Evolutionary conservation across 2,113 vertebrate species (phyloP).

Genomic region (Crotalus tigris): DNA sequence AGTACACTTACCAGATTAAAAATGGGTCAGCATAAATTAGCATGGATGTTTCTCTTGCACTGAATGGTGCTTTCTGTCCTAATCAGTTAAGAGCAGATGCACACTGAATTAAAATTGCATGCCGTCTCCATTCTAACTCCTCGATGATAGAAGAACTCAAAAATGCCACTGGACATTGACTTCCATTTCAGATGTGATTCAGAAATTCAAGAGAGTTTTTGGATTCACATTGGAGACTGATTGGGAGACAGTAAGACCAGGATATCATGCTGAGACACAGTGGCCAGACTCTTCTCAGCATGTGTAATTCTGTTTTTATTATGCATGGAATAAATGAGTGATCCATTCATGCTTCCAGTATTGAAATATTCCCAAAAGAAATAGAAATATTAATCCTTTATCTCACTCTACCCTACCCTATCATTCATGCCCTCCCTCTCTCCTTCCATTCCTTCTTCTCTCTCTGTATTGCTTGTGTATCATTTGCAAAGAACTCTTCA

Average conservation of each 20-base stretch:
- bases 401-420: background rate
- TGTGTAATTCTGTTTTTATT: background rate
- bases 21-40: slow-evolving; percentile 32
- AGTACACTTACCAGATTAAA: slow-evolving; percentile 41
- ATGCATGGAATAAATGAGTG: background rate
- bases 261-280: background rate
- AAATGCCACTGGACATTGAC: background rate
- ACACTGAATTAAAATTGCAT: background rate
- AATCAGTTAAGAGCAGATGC: background rate
- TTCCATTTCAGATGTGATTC: background rate
- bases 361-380: background rate
- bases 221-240: background rate
- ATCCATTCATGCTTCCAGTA: background rate
- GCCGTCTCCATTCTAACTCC: background rate
- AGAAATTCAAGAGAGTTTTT: background rate
- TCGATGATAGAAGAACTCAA: background rate
- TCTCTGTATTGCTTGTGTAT: background rate
- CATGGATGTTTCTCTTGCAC: slow-evolving; percentile 25
- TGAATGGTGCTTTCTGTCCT: background rate
- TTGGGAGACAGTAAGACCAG: background rate
- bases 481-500: background rate
- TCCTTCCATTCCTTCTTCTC: too few species aligned
- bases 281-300: background rate
- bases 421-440: background rate
- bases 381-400: background rate